A percentile compares a stretch with the other conserved stretches of the same genome.
Evolutionary conservation across 2,888 invertebrate genomes (phyloP).

Genomic region (Biston stratarius): DNA sequence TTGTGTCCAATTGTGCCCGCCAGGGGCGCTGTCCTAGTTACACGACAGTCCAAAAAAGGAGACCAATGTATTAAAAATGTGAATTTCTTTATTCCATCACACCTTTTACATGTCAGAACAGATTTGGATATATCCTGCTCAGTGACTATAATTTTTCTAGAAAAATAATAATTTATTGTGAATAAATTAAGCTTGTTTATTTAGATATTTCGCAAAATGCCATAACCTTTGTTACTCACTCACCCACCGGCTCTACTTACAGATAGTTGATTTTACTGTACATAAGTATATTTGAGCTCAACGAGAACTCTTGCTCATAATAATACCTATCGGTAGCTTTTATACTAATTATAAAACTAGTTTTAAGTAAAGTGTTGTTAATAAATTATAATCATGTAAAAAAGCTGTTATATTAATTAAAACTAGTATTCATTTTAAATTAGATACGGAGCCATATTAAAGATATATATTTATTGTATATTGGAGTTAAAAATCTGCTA

Average conservation of each 20-base stretch:
- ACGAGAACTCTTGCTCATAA: constrained; percentile 69
- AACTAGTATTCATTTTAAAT: background rate
- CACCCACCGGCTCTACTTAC: background rate
- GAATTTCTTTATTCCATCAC: no score
- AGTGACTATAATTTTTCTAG: no score
- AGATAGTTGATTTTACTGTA: background rate
- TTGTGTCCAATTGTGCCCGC: no score
- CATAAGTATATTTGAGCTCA: constrained; percentile 58
- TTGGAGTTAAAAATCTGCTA: no score
- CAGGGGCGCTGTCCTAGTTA: background rate
- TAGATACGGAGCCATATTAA: background rate
- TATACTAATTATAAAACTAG: constrained; percentile 41
- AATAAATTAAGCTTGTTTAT: no score
- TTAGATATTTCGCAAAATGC: no score
- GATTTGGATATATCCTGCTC: no score
- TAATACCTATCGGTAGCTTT: constrained; percentile 55
- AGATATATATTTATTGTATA: background rate
- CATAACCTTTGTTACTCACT: background rate
- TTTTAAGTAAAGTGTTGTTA: constrained; percentile 5
- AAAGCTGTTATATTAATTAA: background rate
- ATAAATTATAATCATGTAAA: constrained; percentile 8
- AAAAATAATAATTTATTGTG: no score
- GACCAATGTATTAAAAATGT: no score
- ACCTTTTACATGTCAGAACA: no score
- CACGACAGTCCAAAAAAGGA: background rate